Evolutionary conservation across 2,888 invertebrate genomes (phyloP), one percentile per base, ranked within the genome.

Genomic region (Agonopterix heracliana): DNA sequence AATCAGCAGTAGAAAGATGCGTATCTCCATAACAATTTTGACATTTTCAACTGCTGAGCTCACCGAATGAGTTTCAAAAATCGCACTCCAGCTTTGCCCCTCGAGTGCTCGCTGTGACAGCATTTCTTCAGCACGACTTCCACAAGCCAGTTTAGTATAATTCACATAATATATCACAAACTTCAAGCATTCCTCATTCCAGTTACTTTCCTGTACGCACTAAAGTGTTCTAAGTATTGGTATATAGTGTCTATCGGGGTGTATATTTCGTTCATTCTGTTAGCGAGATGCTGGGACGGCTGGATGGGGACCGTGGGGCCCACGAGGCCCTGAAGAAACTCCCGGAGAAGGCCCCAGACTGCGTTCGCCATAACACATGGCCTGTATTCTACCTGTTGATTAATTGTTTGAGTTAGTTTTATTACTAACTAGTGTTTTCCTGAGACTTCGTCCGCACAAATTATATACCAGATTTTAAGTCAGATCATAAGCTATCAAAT

Each of bases 171-270:
- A 26, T 26, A n/a, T 38, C 38, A 38, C 38, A n/a, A 38, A 38
- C 38, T 12, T 41, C 9, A 41, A 41, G 76, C 62, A 59, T 61
- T 74, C 45, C 86, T 66, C 50, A 83, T 51, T 0, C 92, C 92
- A 0, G 93, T 92, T 1, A 92, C 89, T 74, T 98, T 98, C 50
- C 97, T 91, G 66, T 96, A 96, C 49, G 94, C 92, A 54, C 94
- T 95, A 73, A 98, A 98, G 71, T 98, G 96, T 81, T 98, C 98
- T 68, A 98, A 89, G 74, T 98, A 98, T 74, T 98, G 98, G 62
- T 96, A 95, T 54, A 98, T 93, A 0, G 97, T 97, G 74, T 98
- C 97, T 61, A 96, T 93, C 0, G 98, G 97, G 34, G 95, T 94
- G 78, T 96, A 98, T 48, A 95, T 90, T 46, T 95, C 95, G 68